These are phyloP conservation scores for Fragum whitleyi DNA, from an alignment of 2,888 invertebrate genomes.

Conservation along the genomic window DNA sequence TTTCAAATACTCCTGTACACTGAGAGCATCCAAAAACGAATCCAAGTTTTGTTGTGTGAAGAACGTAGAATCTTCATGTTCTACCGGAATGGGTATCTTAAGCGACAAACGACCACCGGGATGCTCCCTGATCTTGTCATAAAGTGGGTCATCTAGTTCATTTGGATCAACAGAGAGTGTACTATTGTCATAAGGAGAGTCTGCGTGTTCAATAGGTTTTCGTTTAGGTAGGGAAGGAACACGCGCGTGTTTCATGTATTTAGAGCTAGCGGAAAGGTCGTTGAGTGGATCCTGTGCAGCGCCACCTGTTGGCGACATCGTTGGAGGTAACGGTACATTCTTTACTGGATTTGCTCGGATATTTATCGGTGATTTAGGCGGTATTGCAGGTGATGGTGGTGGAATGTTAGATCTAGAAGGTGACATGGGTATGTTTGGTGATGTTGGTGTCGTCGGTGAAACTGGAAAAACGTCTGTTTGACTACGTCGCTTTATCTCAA, in stretches of 20 bases:
- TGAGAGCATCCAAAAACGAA: not conserved
- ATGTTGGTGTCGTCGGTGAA: not conserved
- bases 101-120: not conserved
- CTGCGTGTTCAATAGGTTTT: conserved; percentile 4
- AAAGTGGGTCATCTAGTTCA: not conserved
- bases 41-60: conserved; percentile 8
- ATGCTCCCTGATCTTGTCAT: conserved; percentile 9
- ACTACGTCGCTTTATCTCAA: conserved; percentile 19
- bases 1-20: conserved; percentile 6
- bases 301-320: no score
- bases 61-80: conserved; percentile 5
- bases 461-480: not conserved
- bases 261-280: not conserved
- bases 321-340: not conserved
- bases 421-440: not conserved
- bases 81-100: conserved; percentile 11
- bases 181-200: not conserved
- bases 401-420: not conserved
- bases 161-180: no score
- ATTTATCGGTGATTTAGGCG: not conserved
- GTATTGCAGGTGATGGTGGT: not conserved
- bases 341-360: no score
- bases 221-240: not conserved
- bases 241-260: not conserved
- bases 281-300: not conserved